Evolutionary conservation across 2,113 vertebrate species (phyloP), one percentile per base, ranked within the genome.

Genomic region (Ptilorrhoa leucosticta): DNA sequence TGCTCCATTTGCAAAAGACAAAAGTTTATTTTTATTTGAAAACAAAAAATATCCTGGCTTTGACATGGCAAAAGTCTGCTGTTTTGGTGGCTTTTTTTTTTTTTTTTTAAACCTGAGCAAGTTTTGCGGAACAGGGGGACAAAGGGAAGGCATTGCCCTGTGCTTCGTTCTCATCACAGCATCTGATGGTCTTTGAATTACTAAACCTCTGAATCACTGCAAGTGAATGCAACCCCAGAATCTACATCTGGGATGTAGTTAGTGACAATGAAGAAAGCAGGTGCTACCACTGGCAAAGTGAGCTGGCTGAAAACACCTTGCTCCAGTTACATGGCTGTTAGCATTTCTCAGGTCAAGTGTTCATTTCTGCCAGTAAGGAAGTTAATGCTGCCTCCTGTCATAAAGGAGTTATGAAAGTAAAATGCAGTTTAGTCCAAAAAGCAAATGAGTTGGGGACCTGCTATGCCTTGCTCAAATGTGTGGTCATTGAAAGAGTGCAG

Each of bases 51-150:
- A 92, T 87, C 91, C 94, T 93, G 94, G 91, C 92, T 96, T 92
- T 82, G 75, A 97, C 91, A 96, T 84, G 73, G 91, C 92, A 96
- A 69, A 97, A 90, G 21, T 93, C 87, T 93, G 69, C 87, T 93
- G 50, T 94, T 97, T 97, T 97, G 94, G 93, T 96, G 88, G 90
- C 81, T 94, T 93, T 93, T 60, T 17, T 56, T 53, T 80, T 80
- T 73, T 79, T 87, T 66, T 75, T 80, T 72, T 22, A 80, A 95
- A 97, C 97, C 97, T 97, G 97, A 97, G 97, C 91, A 80, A 93
- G 60, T 96, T 93, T 86, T 75, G 83, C 1, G 1, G 93, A 97
- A 94, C 35, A 50, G 58, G 83, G 91, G 63, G 72, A 80, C 65
- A 90, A 89, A 96, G 93, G 83, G 83, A 96, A 95, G 90, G 80